These are phyloP conservation scores for Eilema depressum DNA, from an alignment of 2,888 invertebrate species.

Conservation along the genomic window DNA sequence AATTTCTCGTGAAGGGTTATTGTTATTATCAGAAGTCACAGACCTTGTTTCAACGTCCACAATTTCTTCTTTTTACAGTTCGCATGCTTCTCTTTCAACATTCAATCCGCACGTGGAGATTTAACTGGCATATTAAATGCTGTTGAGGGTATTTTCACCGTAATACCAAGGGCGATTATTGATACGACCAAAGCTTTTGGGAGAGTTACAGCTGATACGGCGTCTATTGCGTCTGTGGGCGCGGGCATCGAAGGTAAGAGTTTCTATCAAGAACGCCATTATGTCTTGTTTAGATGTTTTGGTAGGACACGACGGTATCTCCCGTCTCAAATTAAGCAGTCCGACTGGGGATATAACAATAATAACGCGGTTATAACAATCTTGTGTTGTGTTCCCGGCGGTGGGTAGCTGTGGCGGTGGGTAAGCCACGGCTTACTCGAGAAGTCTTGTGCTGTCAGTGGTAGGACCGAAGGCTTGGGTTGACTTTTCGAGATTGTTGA, in stretches of 20 bases:
- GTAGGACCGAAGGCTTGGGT: no score
- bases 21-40: background rate
- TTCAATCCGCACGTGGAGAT: conserved; percentile 47
- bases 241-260: conserved; percentile 29
- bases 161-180: conserved; percentile 3
- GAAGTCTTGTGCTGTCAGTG: no score
- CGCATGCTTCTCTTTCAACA: conserved; percentile 60
- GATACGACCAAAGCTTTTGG: conserved; percentile 25
- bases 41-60: background rate
- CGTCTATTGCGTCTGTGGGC: conserved; percentile 20
- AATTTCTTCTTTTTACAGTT: conserved; percentile 49
- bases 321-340: no score
- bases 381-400: no score
- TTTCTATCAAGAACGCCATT: background rate
- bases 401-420: no score
- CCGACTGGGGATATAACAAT: no score
- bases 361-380: no score
- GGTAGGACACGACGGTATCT: no score
- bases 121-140: conserved; percentile 22
- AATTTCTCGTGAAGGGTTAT: no score
- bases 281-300: background rate
- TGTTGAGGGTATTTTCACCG: conserved; percentile 10
- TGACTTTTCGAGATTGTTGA: background rate
- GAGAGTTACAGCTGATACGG: conserved; percentile 30
- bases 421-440: no score